A percentile compares a stretch with the other conserved stretches of the same genome.
phyloP scores from a whole-genome alignment of 2,888 invertebrate genomes.

The Galeopsomyia nigrocyanea region DNA sequence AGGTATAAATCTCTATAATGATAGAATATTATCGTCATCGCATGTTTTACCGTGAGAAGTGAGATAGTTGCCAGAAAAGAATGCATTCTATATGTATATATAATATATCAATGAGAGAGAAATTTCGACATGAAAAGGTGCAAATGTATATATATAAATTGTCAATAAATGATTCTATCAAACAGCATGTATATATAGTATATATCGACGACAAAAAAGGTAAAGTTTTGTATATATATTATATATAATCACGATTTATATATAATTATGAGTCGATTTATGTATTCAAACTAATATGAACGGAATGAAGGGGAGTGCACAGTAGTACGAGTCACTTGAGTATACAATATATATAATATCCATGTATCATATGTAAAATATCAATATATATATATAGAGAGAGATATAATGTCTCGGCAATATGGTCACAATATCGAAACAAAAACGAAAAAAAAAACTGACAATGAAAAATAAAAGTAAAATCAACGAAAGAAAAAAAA shows the following conservation, averaged over 20 bases:
- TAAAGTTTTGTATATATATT: background rate
- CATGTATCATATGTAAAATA: too few species aligned
- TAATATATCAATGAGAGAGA: conserved; percentile 1
- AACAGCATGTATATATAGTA: background rate
- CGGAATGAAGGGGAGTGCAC: conserved; percentile 43
- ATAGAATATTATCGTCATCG: too few species aligned
- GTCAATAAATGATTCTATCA: background rate
- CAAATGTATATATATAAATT: conserved; percentile 18
- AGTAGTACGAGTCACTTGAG: conserved; percentile 40
- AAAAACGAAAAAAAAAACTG: background rate
- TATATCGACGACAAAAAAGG: background rate
- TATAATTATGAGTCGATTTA: too few species aligned
- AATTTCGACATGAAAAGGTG: conserved; percentile 33
- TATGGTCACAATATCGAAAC: too few species aligned
- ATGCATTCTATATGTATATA: background rate
- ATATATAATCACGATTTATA: background rate
- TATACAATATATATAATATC: conserved; percentile 13
- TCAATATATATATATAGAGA: conserved; percentile 9
- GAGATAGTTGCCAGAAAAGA: too few species aligned
- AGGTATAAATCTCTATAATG: too few species aligned
- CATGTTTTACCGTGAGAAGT: too few species aligned
- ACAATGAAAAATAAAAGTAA: background rate
- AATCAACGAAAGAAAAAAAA: background rate
- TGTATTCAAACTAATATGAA: conserved; percentile 7
- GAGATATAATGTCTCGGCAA: background rate